Base-by-base conservation (phyloP, 2,797 vertebrate species). In the Ctenosaura bakeri region DNA sequence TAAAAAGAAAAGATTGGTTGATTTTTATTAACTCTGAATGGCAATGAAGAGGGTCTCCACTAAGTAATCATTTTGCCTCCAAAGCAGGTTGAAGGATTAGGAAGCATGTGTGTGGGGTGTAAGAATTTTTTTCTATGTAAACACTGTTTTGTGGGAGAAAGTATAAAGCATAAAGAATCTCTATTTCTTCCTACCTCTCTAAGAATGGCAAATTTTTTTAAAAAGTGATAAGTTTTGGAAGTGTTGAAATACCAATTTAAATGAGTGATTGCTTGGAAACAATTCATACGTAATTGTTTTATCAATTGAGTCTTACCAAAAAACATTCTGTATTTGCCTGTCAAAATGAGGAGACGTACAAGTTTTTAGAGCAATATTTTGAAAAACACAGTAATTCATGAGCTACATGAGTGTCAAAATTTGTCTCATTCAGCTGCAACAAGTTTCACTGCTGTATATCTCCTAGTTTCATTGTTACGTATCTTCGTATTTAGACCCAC, bases 1-100 rank as follows among this genome's bases (percentile, higher is more conserved):
- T 91, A 62, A 88, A 74, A 59, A 50, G 20, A 85, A 81, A 42
- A 64, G 16, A 14, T 85, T 73, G 76, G 82, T 52, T 62, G 76
- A 79, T 81, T 85, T 81, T 74, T 64, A 88, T 73, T 35, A 88
- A 85, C 69, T 66, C 66, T 1, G n/a, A 42, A 26, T 73, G 76
- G 66, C 77, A 85, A 66, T 59, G 12, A 29, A 85, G 50, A 62
- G 32, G 13, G 13, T 18, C 29, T 82, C 76, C 50, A 88, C 54
- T 12, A 52, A 24, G 24, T 64, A 59, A 29, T 10, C 80, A 85
- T 52, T 80, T 76, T 81, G 46, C 14, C 22, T 32, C 26, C 35
- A 29, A 35, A 16, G 38, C 26, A 74, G 46, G 35, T 59, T 78
- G 35, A 83, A 26, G 62, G 59, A 87, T 66, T 73, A 88, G 52